Evolutionary conservation across 2,888 invertebrate species (phyloP), one percentile per base, ranked within the genome.

Genomic region (Cheilosia vernalis): DNA sequence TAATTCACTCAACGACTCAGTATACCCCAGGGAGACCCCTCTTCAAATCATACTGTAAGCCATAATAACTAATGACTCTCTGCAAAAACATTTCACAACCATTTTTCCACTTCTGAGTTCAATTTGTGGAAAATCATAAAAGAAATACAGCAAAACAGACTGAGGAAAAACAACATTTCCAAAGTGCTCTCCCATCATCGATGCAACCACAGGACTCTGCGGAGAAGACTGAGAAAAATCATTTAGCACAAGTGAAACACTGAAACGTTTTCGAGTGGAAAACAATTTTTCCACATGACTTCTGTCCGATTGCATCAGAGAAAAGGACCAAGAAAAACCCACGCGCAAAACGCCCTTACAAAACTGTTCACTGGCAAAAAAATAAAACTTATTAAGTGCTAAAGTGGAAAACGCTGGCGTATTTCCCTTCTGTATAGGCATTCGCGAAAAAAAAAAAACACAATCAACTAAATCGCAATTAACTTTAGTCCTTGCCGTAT

Each of bases 271-370:
- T 86, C 86, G 77, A 86, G 86, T 86, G 86, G 86, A 86, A 86
- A 86, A 86, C 86, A 82, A 86, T 86, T 86, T 86, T 86, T 86
- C 86, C 86, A 74, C 86, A 86, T 78, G 86, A 86, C 86, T 86
- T 86, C 27, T 56, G 40, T 72, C 80, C 66, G 70, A 72, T 77
- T 81, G 13, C 74, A 74, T 60, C 56, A 51, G 24, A 21, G 21
- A 24, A 51, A 60, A 42, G 37, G 37, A 37, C 4, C 37, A 37
- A 37, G 37, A 37, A 37, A 37, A 37, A 37, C 37, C 37, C 37
- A 64, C 27, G 60, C 37, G 27, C 30, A 42, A 47, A 44, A 10
- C 47, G 10, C 13, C 9, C 30, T 40, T 9, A 21, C 13, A 78
- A 56, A 70, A 47, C 70, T 73, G 55, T 27, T 6, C 27, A 27